phyloP scores from a whole-genome alignment of 1,140 invertebrate species.

The Drosophila equinoxialis region DNA sequence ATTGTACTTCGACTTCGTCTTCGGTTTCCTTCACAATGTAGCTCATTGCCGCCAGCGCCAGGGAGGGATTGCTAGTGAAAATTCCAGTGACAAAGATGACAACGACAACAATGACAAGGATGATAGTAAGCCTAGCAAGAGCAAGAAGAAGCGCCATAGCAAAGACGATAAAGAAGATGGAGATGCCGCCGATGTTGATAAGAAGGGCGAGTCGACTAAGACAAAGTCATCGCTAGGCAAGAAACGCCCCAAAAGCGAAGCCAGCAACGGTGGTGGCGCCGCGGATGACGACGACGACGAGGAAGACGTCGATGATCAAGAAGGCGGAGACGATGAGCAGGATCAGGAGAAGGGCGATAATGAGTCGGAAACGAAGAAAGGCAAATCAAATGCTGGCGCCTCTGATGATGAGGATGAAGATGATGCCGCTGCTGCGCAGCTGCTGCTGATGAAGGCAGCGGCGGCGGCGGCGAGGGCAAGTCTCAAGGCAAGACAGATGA shows the following conservation, averaged over 20 bases:
- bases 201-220: constrained; percentile 54
- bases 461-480: not conserved
- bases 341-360: constrained; percentile 83
- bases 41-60: constrained; percentile 80
- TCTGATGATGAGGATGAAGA: constrained; percentile 49
- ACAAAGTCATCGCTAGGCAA: constrained; percentile 57
- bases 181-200: constrained; percentile 50
- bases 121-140: constrained; percentile 50
- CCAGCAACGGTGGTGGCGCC: not conserved
- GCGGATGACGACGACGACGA: constrained; percentile 30
- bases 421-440: not conserved
- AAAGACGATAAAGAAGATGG: constrained; percentile 56
- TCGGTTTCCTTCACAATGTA: constrained; percentile 57
- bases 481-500: constrained; percentile 50
- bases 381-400: constrained; percentile 67
- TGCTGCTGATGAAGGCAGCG: not conserved
- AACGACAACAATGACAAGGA: constrained; percentile 66
- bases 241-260: constrained; percentile 76
- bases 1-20: constrained; percentile 62
- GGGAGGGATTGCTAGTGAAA: constrained; percentile 72
- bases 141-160: constrained; percentile 57
- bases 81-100: constrained; percentile 71
- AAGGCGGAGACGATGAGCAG: constrained; percentile 83
- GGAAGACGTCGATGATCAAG: constrained; percentile 81
- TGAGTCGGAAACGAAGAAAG: constrained; percentile 73